A percentile compares a stretch with the other conserved stretches of the same genome.
Evolutionary conservation across 2,113 vertebrate species (phyloP).

Genomic region (Gadus macrocephalus): DNA sequence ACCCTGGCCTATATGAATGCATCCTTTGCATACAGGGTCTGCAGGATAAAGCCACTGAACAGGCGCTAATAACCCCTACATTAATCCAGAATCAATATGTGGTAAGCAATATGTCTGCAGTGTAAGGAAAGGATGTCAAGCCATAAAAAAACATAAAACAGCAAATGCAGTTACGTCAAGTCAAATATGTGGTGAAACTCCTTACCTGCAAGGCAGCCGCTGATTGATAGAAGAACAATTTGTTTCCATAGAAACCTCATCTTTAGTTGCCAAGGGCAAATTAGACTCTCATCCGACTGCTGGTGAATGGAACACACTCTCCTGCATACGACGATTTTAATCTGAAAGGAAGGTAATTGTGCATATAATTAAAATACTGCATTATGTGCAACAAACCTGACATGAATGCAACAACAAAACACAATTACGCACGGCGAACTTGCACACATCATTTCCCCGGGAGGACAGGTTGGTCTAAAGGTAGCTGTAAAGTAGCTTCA

Average conservation of each 20-base stretch:
- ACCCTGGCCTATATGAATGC: no score
- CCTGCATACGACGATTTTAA: slow-evolving; percentile 77
- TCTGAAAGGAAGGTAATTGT: slow-evolving; percentile 80
- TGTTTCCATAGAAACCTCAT: slow-evolving; percentile 95
- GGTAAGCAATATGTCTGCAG: slow-evolving; percentile 12
- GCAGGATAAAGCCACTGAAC: no score
- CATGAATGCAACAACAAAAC: slow-evolving; percentile 48
- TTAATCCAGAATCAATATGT: slow-evolving; percentile 19
- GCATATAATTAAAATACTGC: slow-evolving; percentile 72
- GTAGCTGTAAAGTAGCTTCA: no score
- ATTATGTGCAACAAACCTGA: slow-evolving; percentile 58
- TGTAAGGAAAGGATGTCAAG: slow-evolving; percentile 19
- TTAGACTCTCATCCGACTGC: slow-evolving; percentile 73
- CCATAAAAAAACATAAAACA: slow-evolving; percentile 34
- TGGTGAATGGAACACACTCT: slow-evolving; percentile 67
- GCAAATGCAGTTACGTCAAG: slow-evolving; percentile 37
- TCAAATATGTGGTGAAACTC: slow-evolving; percentile 55
- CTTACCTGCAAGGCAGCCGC: slow-evolving; percentile 92
- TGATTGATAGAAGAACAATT: slow-evolving; percentile 83
- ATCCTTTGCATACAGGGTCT: no score
- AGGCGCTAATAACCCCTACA: neutral
- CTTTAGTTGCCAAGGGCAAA: slow-evolving; percentile 77
- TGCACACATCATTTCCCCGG: no score
- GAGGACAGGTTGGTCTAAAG: no score
- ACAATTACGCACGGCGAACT: slow-evolving; percentile 27